phyloP scores from a whole-genome alignment of 2,797 vertebrate genomes.

The Silurus lanzhouensis region DNA sequence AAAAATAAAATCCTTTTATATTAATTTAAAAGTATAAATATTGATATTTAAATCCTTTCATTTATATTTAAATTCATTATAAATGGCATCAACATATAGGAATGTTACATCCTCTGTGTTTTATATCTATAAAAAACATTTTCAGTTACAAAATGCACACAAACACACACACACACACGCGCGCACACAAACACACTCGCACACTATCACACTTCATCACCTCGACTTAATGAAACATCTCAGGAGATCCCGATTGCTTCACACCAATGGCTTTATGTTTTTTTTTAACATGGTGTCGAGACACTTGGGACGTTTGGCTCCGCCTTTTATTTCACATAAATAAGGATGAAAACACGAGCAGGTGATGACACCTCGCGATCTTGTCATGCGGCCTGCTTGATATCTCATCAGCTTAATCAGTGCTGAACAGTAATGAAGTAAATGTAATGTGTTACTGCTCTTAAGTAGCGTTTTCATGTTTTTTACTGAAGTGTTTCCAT shows the following conservation, averaged over 20 bases:
- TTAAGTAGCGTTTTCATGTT: too few species aligned
- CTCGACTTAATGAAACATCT: slow-evolving; percentile 79
- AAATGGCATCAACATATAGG: background rate
- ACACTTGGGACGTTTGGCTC: background rate
- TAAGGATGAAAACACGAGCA: background rate
- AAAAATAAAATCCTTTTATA: too few species aligned
- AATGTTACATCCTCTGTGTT: background rate
- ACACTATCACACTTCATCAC: slow-evolving; percentile 64
- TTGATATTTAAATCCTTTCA: background rate
- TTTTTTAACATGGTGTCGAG: background rate
- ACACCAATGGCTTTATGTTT: slow-evolving; percentile 71
- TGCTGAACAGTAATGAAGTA: too few species aligned
- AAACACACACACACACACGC: too few species aligned
- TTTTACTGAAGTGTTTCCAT: too few species aligned
- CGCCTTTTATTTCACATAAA: background rate
- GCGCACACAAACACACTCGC: background rate
- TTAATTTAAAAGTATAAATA: too few species aligned
- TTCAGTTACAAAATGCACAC: background rate
- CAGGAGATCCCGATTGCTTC: slow-evolving; percentile 67
- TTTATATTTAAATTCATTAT: background rate
- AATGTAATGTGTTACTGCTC: too few species aligned
- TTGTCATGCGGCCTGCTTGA: background rate
- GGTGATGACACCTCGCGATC: too few species aligned
- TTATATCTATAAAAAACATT: background rate
- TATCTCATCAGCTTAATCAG: background rate